Evolutionary conservation across 1,140 invertebrate genomes (phyloP).

Genomic region (Lerema accius): DNA sequence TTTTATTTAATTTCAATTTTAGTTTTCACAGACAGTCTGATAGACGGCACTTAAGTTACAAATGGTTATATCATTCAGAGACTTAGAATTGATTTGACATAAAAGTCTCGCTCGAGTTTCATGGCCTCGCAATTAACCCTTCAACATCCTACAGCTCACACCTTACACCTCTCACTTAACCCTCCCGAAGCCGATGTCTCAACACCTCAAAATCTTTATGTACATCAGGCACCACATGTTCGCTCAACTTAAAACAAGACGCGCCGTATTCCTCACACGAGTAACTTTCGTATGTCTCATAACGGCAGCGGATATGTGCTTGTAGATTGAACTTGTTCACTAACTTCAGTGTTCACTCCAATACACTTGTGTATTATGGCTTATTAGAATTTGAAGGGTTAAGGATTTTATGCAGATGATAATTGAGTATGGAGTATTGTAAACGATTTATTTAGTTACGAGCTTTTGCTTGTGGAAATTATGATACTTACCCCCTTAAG

Average conservation of each 20-base stretch:
- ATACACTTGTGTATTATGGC: background rate
- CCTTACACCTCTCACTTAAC: slow-evolving; percentile 19
- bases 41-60: too few species aligned
- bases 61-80: too few species aligned
- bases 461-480: too few species aligned
- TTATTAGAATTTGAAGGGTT: background rate
- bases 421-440: too few species aligned
- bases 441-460: too few species aligned
- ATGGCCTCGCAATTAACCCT: background rate
- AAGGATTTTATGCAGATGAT: too few species aligned
- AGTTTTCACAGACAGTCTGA: too few species aligned
- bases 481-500: too few species aligned
- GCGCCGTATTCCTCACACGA: slow-evolving; percentile 13
- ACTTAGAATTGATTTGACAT: too few species aligned
- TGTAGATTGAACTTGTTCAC: slow-evolving; percentile 1
- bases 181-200: slow-evolving; percentile 13
- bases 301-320: background rate
- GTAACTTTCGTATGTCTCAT: slow-evolving; percentile 9
- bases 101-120: too few species aligned
- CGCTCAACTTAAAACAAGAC: slow-evolving; percentile 25
- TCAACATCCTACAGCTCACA: too few species aligned
- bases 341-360: background rate
- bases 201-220: slow-evolving; percentile 29
- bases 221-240: slow-evolving; percentile 11
- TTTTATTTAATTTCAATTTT: too few species aligned